phyloP scores from a whole-genome alignment of 2,888 invertebrate genomes.

The Pyrrhia umbra region DNA sequence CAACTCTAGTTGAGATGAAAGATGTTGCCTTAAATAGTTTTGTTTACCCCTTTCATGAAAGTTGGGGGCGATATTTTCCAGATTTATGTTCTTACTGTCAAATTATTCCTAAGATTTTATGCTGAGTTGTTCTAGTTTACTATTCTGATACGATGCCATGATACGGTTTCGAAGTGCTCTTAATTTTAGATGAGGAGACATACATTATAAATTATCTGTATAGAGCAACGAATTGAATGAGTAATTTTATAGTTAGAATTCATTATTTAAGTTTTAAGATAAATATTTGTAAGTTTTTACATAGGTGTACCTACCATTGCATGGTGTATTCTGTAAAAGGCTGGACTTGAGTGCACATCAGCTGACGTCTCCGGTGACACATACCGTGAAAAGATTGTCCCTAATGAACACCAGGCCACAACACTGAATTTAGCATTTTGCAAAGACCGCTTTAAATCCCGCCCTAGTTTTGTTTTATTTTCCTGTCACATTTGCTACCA shows the following conservation, averaged over 20 bases:
- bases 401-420: slow-evolving; percentile 1
- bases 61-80: slow-evolving; percentile 33
- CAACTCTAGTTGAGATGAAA: slow-evolving; percentile 46
- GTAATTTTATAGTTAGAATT: not conserved
- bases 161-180: slow-evolving; percentile 14
- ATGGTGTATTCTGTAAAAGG: too few relatives aligned
- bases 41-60: slow-evolving; percentile 43
- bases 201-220: slow-evolving; percentile 24
- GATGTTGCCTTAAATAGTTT: slow-evolving; percentile 46
- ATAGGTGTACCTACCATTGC: too few relatives aligned
- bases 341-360: not conserved
- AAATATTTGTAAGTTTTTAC: too few relatives aligned
- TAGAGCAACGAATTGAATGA: slow-evolving; percentile 13
- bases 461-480: slow-evolving; percentile 32
- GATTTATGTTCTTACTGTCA: slow-evolving; percentile 26
- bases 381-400: not conserved
- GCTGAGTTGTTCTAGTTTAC: slow-evolving; percentile 27
- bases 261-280: too few relatives aligned
- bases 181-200: slow-evolving; percentile 31
- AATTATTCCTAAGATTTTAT: slow-evolving; percentile 39
- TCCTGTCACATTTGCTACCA: slow-evolving; percentile 24
- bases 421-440: slow-evolving; percentile 12
- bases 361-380: not conserved
- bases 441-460: slow-evolving; percentile 23
- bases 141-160: slow-evolving; percentile 36